Base-by-base conservation (phyloP, 2,113 vertebrate genomes). In the Pavo muticus region DNA sequence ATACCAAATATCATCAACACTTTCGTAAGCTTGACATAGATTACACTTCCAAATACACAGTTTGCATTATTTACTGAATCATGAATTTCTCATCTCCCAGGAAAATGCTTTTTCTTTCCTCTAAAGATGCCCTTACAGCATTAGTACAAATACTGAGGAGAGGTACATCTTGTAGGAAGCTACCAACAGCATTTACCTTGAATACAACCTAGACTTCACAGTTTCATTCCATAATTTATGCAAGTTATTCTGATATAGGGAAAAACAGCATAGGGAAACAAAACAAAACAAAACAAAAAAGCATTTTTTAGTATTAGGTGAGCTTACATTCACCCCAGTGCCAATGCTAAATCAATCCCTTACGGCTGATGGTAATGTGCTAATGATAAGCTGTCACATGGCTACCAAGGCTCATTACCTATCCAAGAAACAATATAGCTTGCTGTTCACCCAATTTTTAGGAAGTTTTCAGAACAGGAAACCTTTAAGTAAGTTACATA, bases 1-100 rank as follows among this genome's bases (percentile, higher is more conserved):
- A 71, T 61, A 70, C 40, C 63, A 93, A 96, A 48, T 20, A 83
- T 64, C 74, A 92, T 94, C 52, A 92, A 83, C 96, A 95, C 39
- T 96, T 91, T 63, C 29, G 12, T 60, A 47, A 56, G n/a, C 60
- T 18, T 87, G 70, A 88, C 30, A 69, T 5, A 84, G 30, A 88
- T 87, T 88, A 76, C 9, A 71, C 37, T 44, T 94, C 54, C 14
- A 27, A 93, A 91, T 6, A 0, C 18, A 29, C 25, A 52, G 9
- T 78, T 87, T 79, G 50, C 23, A 17, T 57, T 88, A 39, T 24
- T 39, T 69, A 71, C 39, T 23, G 45, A 93, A 73, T 68, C 29
- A 30, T 48, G 27, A 56, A 63, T 89, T 83, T 93, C 35, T 88
- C 14, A 72, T 75, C 13, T 88, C 14, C 88, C 52, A 78, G 24